A percentile compares a stretch with the other conserved stretches of the same genome.
phyloP scores from a whole-genome alignment of 2,888 invertebrate genomes.

The Lamellibrachia columna region DNA sequence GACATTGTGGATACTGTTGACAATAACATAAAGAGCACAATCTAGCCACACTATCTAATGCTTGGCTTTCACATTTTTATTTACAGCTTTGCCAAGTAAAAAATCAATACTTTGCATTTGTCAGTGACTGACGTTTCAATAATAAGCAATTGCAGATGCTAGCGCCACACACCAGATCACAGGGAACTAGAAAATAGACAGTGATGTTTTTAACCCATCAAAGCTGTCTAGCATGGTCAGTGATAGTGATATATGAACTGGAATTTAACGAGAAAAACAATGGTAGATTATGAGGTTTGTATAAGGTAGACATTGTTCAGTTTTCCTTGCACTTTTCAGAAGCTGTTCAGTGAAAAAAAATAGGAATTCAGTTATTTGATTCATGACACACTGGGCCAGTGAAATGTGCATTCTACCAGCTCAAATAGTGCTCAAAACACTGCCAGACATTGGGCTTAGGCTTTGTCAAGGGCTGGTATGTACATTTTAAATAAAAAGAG shows the following conservation, averaged over 20 bases:
- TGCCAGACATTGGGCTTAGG: background rate
- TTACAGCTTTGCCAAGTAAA: background rate
- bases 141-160: background rate
- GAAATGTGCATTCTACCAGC: background rate
- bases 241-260: background rate
- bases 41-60: background rate
- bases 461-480: background rate
- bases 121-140: background rate
- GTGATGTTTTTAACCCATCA: background rate
- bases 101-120: background rate
- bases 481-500: background rate
- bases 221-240: background rate
- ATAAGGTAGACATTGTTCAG: background rate
- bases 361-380: background rate
- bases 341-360: background rate
- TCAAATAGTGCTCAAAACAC: background rate
- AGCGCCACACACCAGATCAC: background rate
- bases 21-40: background rate
- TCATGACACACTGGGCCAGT: background rate
- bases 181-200: background rate
- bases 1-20: background rate
- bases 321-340: too few relatives aligned
- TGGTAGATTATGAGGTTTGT: background rate
- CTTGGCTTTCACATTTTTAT: background rate
- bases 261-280: background rate